Evolutionary conservation across 1,140 invertebrate genomes (phyloP).

Genomic region (Formica selysi): DNA sequence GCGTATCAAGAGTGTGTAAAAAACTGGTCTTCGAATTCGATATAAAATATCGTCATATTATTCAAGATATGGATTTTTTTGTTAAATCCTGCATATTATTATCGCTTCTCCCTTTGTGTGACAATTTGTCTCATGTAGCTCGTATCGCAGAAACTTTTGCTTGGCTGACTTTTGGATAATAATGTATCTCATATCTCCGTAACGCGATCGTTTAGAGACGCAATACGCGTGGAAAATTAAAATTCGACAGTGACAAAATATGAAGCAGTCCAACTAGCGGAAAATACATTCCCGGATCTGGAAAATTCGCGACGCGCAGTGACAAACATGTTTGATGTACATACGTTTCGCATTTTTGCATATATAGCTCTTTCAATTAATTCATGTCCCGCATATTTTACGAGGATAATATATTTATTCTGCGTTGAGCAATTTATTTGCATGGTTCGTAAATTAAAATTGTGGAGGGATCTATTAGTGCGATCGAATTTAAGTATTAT

Average conservation of each 20-base stretch:
- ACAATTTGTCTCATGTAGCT: background rate
- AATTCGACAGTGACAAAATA: conserved; percentile 44
- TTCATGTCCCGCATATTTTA: conserved; percentile 38
- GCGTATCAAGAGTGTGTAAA: background rate
- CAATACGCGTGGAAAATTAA: conserved; percentile 39
- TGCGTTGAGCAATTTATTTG: conserved; percentile 30
- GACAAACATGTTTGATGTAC: conserved; percentile 23
- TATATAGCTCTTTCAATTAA: conserved; percentile 38
- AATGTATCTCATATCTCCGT: background rate
- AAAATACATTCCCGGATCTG: conserved; percentile 16
- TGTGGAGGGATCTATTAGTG: background rate
- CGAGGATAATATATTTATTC: conserved; percentile 41
- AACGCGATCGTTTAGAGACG: conserved; percentile 16
- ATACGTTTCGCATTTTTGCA: conserved; percentile 35
- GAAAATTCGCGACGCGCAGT: conserved; percentile 37
- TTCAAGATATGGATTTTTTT: background rate
- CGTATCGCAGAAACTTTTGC: background rate
- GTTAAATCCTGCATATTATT: background rate
- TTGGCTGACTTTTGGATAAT: conserved; percentile 6
- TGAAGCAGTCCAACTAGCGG: conserved; percentile 37
- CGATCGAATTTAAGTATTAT: conserved; percentile 24
- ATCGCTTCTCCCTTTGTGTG: background rate
- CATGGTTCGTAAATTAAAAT: conserved; percentile 26
- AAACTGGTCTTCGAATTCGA: background rate
- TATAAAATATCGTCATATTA: background rate